phyloP scores from a whole-genome alignment of 2,888 invertebrate genomes.

The Lasioglossum marginatum region DNA sequence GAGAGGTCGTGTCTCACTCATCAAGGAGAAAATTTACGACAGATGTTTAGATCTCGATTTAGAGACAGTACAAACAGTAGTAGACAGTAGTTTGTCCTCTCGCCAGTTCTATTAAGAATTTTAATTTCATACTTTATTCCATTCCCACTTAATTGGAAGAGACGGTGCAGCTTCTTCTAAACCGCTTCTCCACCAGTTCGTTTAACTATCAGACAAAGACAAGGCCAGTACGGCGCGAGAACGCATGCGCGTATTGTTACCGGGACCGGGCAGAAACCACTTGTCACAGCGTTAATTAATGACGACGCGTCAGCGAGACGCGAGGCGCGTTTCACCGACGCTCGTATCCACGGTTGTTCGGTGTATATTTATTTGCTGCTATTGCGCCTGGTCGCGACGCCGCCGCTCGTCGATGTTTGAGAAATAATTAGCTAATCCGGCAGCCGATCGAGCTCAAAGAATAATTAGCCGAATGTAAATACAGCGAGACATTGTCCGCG shows the following conservation, averaged over 20 bases:
- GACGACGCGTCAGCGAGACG: slow-evolving; percentile 10
- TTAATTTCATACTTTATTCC: neutral
- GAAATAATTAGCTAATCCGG: slow-evolving; percentile 28
- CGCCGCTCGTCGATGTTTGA: neutral
- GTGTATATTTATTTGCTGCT: slow-evolving; percentile 19
- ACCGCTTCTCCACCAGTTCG: neutral
- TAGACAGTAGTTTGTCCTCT: neutral
- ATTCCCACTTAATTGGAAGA: neutral
- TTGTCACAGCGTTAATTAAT: slow-evolving; percentile 38
- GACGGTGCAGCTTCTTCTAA: neutral
- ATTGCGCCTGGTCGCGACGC: slow-evolving; percentile 7
- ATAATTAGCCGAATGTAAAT: neutral
- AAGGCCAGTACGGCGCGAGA: neutral
- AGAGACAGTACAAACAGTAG: neutral
- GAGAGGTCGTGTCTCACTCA: neutral
- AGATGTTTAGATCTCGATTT: neutral
- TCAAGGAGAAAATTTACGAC: neutral
- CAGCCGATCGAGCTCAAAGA: neutral
- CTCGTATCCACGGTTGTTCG: neutral
- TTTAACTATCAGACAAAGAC: neutral
- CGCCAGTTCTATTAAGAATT: neutral
- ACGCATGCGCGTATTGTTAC: neutral
- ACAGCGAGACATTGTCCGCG: slow-evolving; percentile 7
- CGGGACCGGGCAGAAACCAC: neutral
- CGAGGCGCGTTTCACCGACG: slow-evolving; percentile 22